Evolutionary conservation across 2,113 vertebrate species (phyloP).

Genomic region (Microtus ochrogaster): DNA sequence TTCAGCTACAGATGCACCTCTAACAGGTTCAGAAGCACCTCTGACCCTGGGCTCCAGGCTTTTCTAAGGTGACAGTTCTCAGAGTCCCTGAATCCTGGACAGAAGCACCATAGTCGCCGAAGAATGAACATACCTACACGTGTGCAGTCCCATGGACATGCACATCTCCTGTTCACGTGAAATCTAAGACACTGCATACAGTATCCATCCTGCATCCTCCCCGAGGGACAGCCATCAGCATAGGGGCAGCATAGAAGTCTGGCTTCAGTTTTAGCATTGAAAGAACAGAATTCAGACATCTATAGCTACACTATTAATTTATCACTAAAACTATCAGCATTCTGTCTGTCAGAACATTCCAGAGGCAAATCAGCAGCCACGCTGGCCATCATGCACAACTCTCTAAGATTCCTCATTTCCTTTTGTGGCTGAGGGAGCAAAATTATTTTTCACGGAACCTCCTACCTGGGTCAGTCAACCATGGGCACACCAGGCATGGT

Average conservation of each 20-base stretch:
- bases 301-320: background rate
- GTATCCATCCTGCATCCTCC: background rate
- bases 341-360: background rate
- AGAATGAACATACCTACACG: too few relatives aligned
- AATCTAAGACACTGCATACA: background rate
- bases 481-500: background rate
- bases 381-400: background rate
- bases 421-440: background rate
- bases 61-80: background rate
- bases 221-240: background rate
- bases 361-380: background rate
- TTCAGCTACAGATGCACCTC: background rate
- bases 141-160: background rate
- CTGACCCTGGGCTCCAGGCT: background rate
- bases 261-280: background rate
- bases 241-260: background rate
- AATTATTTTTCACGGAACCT: conserved; percentile 13
- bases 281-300: background rate
- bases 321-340: background rate
- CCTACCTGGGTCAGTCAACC: background rate
- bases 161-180: background rate
- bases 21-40: background rate
- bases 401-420: background rate
- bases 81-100: background rate
- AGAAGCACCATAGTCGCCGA: background rate